Conservation (phyloP, 2,797 vertebrate species). For the Anguilla megastoma region DNA sequence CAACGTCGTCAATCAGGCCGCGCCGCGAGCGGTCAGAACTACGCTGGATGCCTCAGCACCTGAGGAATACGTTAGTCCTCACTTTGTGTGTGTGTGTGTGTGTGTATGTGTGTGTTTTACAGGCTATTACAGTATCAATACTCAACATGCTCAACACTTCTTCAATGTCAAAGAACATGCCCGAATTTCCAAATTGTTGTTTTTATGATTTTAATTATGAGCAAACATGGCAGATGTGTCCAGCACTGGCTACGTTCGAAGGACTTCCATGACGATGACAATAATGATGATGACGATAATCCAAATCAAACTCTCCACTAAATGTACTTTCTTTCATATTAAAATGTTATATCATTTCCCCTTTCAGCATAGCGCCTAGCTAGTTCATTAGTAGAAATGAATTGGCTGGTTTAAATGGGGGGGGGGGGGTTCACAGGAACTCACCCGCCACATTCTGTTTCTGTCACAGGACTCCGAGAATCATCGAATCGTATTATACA, state of each 20-base stretch:
- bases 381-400: slow-evolving; percentile 99
- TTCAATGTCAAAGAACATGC: slow-evolving; percentile 22
- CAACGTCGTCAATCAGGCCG: slow-evolving; percentile 76
- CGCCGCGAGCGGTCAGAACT: slow-evolving; percentile 74
- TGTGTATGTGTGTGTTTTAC: slow-evolving; percentile 58
- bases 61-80: slow-evolving; percentile 81
- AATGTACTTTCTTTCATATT: slow-evolving; percentile 80
- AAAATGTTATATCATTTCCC: slow-evolving; percentile 88
- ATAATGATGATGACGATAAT: slow-evolving; percentile 56
- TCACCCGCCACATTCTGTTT: slow-evolving; percentile 97
- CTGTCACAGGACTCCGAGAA: slow-evolving; percentile 99
- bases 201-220: slow-evolving; percentile 20
- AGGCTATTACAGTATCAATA: slow-evolving; percentile 76
- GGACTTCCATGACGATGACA: slow-evolving; percentile 2
- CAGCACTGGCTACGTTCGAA: slow-evolving; percentile 34
- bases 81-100: slow-evolving; percentile 63
- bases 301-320: slow-evolving; percentile 56
- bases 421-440: slow-evolving; percentile 86
- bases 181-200: slow-evolving; percentile 23
- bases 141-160: slow-evolving; percentile 64
- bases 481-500: slow-evolving; percentile 99
- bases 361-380: slow-evolving; percentile 79
- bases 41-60: slow-evolving; percentile 93
- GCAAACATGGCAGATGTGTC: slow-evolving; percentile 35
- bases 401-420: slow-evolving; percentile 95